Conservation (phyloP, 2,797 vertebrate species). For the Ceryle rudis region DNA sequence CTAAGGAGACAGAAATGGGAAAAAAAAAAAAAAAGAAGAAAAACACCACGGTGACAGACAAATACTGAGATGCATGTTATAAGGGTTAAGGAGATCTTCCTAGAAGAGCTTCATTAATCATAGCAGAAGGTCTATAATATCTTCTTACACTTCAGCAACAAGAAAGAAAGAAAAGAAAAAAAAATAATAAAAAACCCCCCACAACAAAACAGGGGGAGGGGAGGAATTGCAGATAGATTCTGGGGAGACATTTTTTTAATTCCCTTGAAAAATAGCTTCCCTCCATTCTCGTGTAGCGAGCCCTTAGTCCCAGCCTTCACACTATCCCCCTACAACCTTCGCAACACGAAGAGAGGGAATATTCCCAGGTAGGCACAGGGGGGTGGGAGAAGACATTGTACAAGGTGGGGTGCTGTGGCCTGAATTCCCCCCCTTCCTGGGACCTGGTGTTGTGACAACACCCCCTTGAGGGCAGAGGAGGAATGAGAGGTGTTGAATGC, state of each 20-base stretch:
- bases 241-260: conserved; percentile 46
- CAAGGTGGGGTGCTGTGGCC: conserved; percentile 53
- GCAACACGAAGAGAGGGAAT: not conserved
- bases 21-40: not conserved
- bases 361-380: not conserved
- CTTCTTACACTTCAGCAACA: conserved; percentile 51
- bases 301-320: not conserved
- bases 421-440: conserved; percentile 42
- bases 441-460: conserved; percentile 56
- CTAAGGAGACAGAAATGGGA: conserved; percentile 58
- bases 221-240: conserved; percentile 45
- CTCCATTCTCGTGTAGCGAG: not conserved
- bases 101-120: conserved; percentile 44
- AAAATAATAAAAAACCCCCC: not conserved
- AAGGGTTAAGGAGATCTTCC: conserved; percentile 50
- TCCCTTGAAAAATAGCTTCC: conserved; percentile 38
- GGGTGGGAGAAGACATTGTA: not conserved
- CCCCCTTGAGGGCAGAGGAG: conserved; percentile 64
- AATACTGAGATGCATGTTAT: conserved; percentile 11
- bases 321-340: not conserved
- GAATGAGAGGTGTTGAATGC: conserved; percentile 44
- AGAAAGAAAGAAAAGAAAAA: not conserved
- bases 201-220: not conserved
- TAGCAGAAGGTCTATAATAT: conserved; percentile 35
- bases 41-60: conserved; percentile 19